These are phyloP conservation scores for Lochmaea capreae DNA, from an alignment of 2,888 invertebrate species.

Conservation along the genomic window DNA sequence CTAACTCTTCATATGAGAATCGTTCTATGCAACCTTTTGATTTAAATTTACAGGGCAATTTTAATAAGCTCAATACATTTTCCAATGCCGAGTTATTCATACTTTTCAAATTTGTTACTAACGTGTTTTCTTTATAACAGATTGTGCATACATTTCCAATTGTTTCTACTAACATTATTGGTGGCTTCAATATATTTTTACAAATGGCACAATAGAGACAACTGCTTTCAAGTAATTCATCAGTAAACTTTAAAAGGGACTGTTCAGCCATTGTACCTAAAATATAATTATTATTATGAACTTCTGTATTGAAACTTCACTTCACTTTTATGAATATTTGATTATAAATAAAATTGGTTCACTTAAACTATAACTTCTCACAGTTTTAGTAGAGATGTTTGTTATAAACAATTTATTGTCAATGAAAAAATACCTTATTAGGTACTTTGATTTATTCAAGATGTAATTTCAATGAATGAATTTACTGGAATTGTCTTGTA, in stretches of 20 bases:
- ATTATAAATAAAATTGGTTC: too few species aligned
- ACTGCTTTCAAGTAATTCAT: constrained; percentile 47
- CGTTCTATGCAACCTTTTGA: constrained; percentile 52
- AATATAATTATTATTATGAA: not conserved
- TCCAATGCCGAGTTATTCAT: constrained; percentile 52
- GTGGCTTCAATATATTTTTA: constrained; percentile 53
- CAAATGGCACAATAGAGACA: constrained; percentile 48
- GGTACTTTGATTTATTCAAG: not conserved
- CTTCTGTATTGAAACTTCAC: not conserved
- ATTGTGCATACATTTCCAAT: constrained; percentile 56
- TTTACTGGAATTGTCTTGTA: too few species aligned
- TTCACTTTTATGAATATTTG: not conserved
- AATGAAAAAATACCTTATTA: not conserved
- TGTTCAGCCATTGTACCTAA: constrained; percentile 43
- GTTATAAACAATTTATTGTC: too few species aligned
- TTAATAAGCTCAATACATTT: constrained; percentile 49
- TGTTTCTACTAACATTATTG: constrained; percentile 56
- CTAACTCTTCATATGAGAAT: constrained; percentile 45
- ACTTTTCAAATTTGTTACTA: constrained; percentile 33
- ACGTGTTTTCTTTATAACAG: constrained; percentile 50
- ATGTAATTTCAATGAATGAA: too few species aligned
- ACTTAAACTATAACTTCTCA: too few species aligned
- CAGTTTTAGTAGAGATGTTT: too few species aligned
- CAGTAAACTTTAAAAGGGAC: constrained; percentile 48
- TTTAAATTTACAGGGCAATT: constrained; percentile 54